Base-by-base conservation (phyloP, 2,113 vertebrate species). In the Struthio camelus region DNA sequence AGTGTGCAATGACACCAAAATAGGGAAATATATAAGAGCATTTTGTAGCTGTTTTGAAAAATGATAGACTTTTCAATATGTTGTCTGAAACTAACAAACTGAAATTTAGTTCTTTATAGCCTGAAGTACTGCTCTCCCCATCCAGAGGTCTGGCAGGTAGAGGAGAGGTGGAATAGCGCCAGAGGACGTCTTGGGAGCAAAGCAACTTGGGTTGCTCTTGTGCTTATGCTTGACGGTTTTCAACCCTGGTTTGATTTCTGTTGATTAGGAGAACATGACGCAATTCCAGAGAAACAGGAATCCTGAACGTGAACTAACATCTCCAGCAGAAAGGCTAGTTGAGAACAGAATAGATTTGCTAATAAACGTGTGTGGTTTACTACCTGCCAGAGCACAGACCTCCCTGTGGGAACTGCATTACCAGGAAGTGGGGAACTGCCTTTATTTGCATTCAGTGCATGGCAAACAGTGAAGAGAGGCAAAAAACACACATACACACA, bases 211-310 rank as follows among this genome's bases (percentile, higher is more conserved):
- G 19, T 22, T 11, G 11, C 65, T 70, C 15, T 89, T n/a, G n/a
- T 73, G 38, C 40, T 36, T 19, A n/a, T 30, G 25, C 44, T 50
- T 79, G 67, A 91, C 30, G 51, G 50, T 40, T 94, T 87, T 81
- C 87, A 94, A 44, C 50, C 88, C 79, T 80, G 51, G 17, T 81
- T 90, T 89, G 80, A 66, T 77, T 85, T 89, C 78, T 87, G 62
- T 40, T 5, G 0, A 77, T 72, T 72, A 89, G 59, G 54, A 86
- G n/a, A 56, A 80, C 40, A 65, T 14, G 76, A 34, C 36, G n/a
- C 67, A 86, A 59, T 84, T 96, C 91, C 91, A 91, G 89, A 87
- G 58, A 88, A 96, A 95, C 67, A 80, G 89, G 93, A 96, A 95
- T 91, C 46, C 38, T 69, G 59, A 93, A 93, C 8, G 1, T 94